These are phyloP conservation scores for Rhinella marina DNA, from an alignment of 2,797 vertebrate genomes.

Conservation along the genomic window DNA sequence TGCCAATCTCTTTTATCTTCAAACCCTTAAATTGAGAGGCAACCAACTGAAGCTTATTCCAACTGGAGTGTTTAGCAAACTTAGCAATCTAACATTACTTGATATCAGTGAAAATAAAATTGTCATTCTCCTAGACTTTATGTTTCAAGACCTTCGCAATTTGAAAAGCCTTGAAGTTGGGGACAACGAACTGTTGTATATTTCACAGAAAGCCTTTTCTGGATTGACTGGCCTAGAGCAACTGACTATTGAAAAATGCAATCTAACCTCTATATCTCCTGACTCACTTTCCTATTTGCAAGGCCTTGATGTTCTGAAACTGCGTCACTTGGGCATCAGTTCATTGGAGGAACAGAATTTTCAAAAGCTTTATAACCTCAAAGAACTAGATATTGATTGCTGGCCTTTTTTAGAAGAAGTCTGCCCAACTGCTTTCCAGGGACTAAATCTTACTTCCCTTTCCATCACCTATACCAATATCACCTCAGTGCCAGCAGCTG, in stretches of 20 bases:
- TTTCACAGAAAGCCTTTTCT: slow-evolving; percentile 93
- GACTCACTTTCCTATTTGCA: slow-evolving; percentile 92
- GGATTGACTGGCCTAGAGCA: slow-evolving; percentile 87
- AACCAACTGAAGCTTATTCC: slow-evolving; percentile 95
- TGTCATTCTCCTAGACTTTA: slow-evolving; percentile 93
- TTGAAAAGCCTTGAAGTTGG: slow-evolving; percentile 91
- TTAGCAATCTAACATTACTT: slow-evolving; percentile 90
- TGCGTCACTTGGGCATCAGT: slow-evolving; percentile 89
- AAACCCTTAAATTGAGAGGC: slow-evolving; percentile 82
- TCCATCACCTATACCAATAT: slow-evolving; percentile 96
- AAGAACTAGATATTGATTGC: slow-evolving; percentile 90
- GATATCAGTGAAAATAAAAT: slow-evolving; percentile 97
- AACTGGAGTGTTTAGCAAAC: slow-evolving; percentile 89
- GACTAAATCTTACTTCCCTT: slow-evolving; percentile 92
- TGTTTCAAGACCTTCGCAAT: slow-evolving; percentile 89
- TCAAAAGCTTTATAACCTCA: slow-evolving; percentile 82
- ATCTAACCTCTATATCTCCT: slow-evolving; percentile 90
- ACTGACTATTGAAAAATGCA: slow-evolving; percentile 93
- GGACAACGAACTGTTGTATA: slow-evolving; percentile 96
- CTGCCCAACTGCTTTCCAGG: slow-evolving; percentile 87
- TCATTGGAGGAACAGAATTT: slow-evolving; percentile 92
- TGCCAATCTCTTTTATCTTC: slow-evolving; percentile 85
- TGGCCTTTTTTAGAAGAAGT: slow-evolving; percentile 93
- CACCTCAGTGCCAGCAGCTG: slow-evolving; percentile 87
- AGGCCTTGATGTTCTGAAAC: slow-evolving; percentile 84